A percentile compares a stretch with the other conserved stretches of the same genome.
phyloP scores from a whole-genome alignment of 2,113 vertebrate genomes.

The Mohoua ochrocephala region DNA sequence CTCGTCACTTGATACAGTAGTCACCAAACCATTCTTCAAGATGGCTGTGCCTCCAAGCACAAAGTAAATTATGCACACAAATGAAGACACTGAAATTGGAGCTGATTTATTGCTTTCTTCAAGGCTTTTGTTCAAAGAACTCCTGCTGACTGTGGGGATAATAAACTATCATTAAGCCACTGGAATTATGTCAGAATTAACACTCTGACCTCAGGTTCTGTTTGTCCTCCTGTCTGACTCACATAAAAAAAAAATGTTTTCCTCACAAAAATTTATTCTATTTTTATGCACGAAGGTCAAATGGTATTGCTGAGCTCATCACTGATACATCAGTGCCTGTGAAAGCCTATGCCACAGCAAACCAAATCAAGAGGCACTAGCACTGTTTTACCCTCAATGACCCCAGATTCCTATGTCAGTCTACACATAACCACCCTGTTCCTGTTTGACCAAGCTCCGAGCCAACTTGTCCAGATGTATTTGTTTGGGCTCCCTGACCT shows the following conservation, averaged over 20 bases:
- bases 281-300: not conserved
- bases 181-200: not conserved
- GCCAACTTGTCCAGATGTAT: not conserved
- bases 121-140: not conserved
- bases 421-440: fast-evolving
- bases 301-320: not conserved
- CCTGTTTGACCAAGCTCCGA: fast-evolving
- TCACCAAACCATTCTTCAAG: not conserved
- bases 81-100: not conserved
- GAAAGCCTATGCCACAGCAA: not conserved
- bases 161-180: not conserved
- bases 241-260: not conserved
- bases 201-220: not conserved
- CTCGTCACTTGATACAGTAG: not conserved
- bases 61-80: not conserved
- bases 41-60: not conserved
- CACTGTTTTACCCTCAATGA: not conserved
- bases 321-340: not conserved
- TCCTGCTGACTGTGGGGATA: not conserved
- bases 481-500: not conserved
- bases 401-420: not conserved
- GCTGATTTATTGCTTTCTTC: not conserved
- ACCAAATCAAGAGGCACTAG: not conserved
- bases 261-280: not conserved
- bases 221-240: not conserved